Base-by-base conservation (phyloP, 2,113 vertebrate genomes). In the Etheostoma spectabile region DNA sequence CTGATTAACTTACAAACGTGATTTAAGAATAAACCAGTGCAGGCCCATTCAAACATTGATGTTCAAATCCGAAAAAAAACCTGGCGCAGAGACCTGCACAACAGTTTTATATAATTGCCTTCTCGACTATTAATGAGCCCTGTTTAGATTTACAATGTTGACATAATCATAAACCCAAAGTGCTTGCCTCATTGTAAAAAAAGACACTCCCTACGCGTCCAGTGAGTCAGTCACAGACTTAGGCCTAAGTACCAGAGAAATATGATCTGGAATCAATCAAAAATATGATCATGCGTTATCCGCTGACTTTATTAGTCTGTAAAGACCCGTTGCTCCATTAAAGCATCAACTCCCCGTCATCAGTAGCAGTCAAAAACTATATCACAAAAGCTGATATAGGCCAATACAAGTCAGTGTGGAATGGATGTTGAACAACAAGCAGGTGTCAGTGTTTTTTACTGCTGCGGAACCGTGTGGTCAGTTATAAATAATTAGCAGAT, bases 211-310 rank as follows among this genome's bases (percentile, higher is more conserved):
- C 38, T 79, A 67, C 74, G 59, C 74, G 80, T 80, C 59, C 48
- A 78, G 55, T 42, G 56, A 66, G 78, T 67, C 84, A 74, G 61
- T 80, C 66, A 85, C 51, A 66, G 42, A 55, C 42, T 64, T 33
- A 73, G 30, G 30, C 30, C 30, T 30, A 30, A 75, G 74, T 38
- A 72, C 69, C 79, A 66, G 59, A 85, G 71, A 88, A 85, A 92
- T 85, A 86, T 89, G 2, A 89, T 82, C 75, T 74, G 71, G 60
- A 85, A 90, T 92, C 86, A 86, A 90, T 92, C 83, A 88, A 70
- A 86, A 83, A 86, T 84, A 84, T 89, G 77, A 91, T 89, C 70
- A 76, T 21, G 55, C 48, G 57, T 82, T 79, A 71, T 75, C 60
- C 59, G 56, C 16, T 66, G 73, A 86, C 72, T 90, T 90, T 87